Conservation (phyloP, 2,113 vertebrate species). For the Pedetes capensis region DNA sequence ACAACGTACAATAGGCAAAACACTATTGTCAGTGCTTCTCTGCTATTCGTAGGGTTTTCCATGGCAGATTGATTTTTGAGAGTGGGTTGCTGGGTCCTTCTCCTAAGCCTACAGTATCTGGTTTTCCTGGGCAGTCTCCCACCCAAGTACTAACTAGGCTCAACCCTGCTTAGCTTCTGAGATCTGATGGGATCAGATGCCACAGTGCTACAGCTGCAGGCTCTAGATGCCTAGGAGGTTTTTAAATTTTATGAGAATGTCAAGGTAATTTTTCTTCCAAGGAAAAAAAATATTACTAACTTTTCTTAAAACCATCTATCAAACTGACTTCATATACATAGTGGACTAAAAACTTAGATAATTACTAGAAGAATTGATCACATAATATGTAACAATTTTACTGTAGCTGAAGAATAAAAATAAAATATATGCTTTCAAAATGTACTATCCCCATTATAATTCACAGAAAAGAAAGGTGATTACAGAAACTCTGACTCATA, state of each 20-base stretch:
- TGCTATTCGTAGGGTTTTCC: no score
- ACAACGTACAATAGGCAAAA: no score
- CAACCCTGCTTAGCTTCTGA: no score
- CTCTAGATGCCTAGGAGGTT: neutral
- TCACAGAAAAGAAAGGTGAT: constrained; percentile 59
- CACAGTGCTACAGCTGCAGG: no score
- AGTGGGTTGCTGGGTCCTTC: no score
- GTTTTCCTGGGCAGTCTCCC: no score
- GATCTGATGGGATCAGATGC: no score
- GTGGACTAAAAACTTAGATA: neutral
- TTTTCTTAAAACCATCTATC: constrained; percentile 26
- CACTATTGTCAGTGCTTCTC: no score
- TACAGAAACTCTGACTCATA: constrained; percentile 72
- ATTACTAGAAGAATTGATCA: constrained; percentile 23
- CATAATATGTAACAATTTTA: neutral
- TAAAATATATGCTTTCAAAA: constrained; percentile 29
- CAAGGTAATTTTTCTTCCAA: constrained; percentile 30
- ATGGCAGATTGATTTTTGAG: no score
- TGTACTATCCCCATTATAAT: constrained; percentile 49
- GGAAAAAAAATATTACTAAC: neutral
- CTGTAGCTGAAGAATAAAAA: constrained; percentile 1
- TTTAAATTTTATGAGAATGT: constrained; percentile 23
- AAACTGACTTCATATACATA: neutral
- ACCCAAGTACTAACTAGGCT: no score
- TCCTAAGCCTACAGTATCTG: no score